phyloP scores from a whole-genome alignment of 2,888 invertebrate genomes.

The Phaonia tiefii region DNA sequence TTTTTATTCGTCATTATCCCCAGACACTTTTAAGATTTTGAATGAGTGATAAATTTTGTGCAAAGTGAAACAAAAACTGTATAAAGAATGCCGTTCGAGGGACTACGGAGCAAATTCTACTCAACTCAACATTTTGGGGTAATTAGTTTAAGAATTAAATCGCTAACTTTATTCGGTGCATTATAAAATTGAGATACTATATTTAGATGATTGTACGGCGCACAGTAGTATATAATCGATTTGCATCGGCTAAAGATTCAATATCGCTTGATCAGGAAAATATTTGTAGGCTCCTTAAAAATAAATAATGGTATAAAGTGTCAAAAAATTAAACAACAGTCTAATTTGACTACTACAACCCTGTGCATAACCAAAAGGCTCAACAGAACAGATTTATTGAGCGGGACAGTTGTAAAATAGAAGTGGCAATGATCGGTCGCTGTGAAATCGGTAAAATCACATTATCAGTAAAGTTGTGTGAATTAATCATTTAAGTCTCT shows the following conservation, averaged over 20 bases:
- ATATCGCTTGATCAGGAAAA: no score
- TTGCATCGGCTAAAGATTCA: neutral
- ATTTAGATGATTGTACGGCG: slow-evolving; percentile 36
- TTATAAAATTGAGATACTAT: slow-evolving; percentile 42
- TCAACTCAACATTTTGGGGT: slow-evolving; percentile 61
- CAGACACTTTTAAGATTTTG: slow-evolving; percentile 59
- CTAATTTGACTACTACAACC: no score
- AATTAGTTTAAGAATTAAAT: slow-evolving; percentile 69
- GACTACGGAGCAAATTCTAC: slow-evolving; percentile 20
- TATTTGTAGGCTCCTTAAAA: no score
- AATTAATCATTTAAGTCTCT: no score
- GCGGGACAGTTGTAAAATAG: no score
- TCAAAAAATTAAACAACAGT: no score
- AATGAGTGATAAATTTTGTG: slow-evolving; percentile 54
- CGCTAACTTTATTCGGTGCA: slow-evolving; percentile 64
- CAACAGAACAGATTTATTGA: no score
- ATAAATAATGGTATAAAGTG: no score
- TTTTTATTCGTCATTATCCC: slow-evolving; percentile 22
- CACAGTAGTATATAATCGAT: neutral
- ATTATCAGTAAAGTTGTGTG: no score
- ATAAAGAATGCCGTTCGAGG: slow-evolving; percentile 41
- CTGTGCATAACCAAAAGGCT: no score
- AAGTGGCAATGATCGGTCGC: no score
- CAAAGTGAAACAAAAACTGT: slow-evolving; percentile 42
- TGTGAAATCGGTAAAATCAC: no score